Conservation (phyloP, 2,888 invertebrate genomes). For the Leistus spinibarbis region DNA sequence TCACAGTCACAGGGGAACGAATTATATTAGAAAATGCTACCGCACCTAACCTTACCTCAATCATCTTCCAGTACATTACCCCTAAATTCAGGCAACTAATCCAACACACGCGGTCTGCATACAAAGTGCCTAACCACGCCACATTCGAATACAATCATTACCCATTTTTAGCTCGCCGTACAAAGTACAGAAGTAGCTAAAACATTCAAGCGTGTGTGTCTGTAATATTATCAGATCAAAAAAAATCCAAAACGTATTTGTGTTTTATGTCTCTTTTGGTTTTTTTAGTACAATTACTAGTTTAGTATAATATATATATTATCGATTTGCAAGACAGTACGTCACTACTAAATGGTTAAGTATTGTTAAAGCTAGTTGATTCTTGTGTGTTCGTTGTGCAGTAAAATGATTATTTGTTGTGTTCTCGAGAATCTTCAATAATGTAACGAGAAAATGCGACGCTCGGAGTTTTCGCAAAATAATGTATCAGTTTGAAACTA, state of each 20-base stretch:
- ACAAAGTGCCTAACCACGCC: conserved; percentile 8
- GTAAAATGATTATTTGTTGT: neutral
- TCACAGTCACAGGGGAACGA: neutral
- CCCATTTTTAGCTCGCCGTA: no score
- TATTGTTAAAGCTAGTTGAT: no score
- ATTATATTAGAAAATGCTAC: conserved; percentile 5
- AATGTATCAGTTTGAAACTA: neutral
- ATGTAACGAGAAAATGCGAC: neutral
- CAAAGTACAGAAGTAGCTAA: no score
- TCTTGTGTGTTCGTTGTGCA: neutral
- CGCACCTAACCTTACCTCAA: conserved; percentile 27
- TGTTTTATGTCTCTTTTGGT: no score
- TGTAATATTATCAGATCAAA: no score
- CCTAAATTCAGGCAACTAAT: conserved; percentile 38
- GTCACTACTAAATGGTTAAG: no score
- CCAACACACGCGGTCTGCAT: conserved; percentile 26
- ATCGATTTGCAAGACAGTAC: no score
- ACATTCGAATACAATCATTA: no score
- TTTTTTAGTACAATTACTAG: no score
- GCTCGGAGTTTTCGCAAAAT: neutral
- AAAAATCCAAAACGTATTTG: no score
- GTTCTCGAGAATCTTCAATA: neutral
- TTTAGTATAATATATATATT: no score
- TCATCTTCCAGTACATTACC: conserved; percentile 39
- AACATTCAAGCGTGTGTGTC: no score